phyloP scores from a whole-genome alignment of 2,888 invertebrate genomes.

The Macrosoma leucophasiata region DNA sequence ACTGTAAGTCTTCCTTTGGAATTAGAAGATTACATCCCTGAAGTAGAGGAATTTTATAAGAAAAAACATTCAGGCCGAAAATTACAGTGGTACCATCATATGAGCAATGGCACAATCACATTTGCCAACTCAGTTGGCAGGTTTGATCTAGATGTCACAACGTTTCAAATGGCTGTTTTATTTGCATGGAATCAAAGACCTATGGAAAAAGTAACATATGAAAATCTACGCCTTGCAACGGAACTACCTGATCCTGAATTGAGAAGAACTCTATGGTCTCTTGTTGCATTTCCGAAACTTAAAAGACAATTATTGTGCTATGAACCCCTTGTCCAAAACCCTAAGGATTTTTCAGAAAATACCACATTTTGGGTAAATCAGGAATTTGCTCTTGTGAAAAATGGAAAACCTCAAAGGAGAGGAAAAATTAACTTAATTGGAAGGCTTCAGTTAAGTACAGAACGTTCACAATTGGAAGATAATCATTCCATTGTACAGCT shows the following conservation, averaged over 20 bases:
- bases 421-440: constrained; percentile 98
- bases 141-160: constrained; percentile 98
- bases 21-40: constrained; percentile 98
- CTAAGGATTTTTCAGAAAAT: constrained; percentile 95
- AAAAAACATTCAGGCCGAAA: constrained; percentile 98
- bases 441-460: constrained; percentile 94
- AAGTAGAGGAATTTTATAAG: constrained; percentile 99
- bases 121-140: constrained; percentile 94
- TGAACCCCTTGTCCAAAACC: constrained; percentile 86
- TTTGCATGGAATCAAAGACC: constrained; percentile 99
- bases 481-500: constrained; percentile 99
- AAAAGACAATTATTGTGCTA: constrained; percentile 93
- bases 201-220: constrained; percentile 94
- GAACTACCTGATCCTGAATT: constrained; percentile 97
- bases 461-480: constrained; percentile 96
- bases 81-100: constrained; percentile 99
- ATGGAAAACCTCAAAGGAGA: constrained; percentile 93
- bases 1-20: constrained; percentile 97
- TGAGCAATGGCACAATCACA: constrained; percentile 99
- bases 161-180: constrained; percentile 99
- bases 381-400: constrained; percentile 96
- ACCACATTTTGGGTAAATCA: constrained; percentile 98
- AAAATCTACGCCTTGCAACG: constrained; percentile 96
- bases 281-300: constrained; percentile 96
- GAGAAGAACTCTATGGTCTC: constrained; percentile 94